phyloP scores from a whole-genome alignment of 1,140 invertebrate genomes.

The Sitobion miscanthi region DNA sequence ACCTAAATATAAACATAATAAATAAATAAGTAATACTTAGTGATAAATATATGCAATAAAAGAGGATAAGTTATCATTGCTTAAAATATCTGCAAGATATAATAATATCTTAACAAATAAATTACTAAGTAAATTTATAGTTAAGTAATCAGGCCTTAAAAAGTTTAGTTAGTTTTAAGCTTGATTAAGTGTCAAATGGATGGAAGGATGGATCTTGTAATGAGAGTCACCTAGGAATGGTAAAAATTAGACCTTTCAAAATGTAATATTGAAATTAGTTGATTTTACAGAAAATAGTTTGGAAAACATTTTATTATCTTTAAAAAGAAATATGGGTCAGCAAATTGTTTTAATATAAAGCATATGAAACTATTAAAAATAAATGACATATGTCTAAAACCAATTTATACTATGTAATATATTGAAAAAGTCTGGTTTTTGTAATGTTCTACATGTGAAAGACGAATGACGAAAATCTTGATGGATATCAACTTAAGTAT shows the following conservation, averaged over 20 bases:
- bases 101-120: neutral
- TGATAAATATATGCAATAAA: neutral
- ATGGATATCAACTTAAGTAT: neutral
- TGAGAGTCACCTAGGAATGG: neutral
- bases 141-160: neutral
- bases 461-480: neutral
- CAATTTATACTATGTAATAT: too few species aligned
- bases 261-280: neutral
- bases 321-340: neutral
- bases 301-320: neutral
- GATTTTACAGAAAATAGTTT: neutral
- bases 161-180: neutral
- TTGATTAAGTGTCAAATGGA: neutral
- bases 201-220: neutral
- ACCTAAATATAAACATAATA: conserved; percentile 61
- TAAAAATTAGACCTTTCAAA: neutral
- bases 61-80: neutral
- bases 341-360: neutral
- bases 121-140: too few species aligned
- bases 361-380: too few species aligned
- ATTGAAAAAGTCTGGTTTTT: neutral
- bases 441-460: neutral
- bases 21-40: neutral
- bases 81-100: neutral
- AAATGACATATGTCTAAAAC: too few species aligned